These are phyloP conservation scores for Pantherophis vulpinus DNA, from an alignment of 2,797 vertebrate genomes.

Conservation along the genomic window DNA sequence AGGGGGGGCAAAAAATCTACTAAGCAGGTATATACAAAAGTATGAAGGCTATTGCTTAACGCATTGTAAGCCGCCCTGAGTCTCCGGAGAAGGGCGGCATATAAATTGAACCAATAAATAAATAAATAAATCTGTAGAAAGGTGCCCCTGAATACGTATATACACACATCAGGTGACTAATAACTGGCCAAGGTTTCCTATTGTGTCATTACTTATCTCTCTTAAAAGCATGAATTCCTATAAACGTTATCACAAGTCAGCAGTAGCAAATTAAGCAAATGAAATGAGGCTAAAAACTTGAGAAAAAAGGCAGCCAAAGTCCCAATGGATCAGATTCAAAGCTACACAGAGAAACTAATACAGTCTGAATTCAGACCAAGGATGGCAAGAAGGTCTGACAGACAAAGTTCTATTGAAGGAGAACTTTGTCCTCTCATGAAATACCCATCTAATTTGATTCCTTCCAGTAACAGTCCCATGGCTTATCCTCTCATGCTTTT, in stretches of 20 bases:
- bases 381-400: not conserved
- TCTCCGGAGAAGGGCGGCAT: no score
- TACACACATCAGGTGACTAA: not conserved
- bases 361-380: not conserved
- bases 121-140: not conserved
- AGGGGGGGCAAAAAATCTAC: no score
- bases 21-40: no score
- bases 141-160: not conserved
- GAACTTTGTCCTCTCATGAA: not conserved
- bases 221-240: not conserved
- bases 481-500: not conserved
- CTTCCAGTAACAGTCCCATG: rapidly evolving
- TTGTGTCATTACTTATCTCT: not conserved
- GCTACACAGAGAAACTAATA: not conserved
- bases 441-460: not conserved
- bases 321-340: not conserved
- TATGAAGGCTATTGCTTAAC: no score
- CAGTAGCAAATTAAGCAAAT: not conserved
- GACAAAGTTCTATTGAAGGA: not conserved
- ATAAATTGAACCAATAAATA: no score
- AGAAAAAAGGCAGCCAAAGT: not conserved
- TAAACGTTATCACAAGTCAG: not conserved
- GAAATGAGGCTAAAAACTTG: not conserved
- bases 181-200: not conserved
- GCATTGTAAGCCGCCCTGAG: no score